Conservation (phyloP, 2,113 vertebrate genomes). For the Rhabdomys dilectus region DNA sequence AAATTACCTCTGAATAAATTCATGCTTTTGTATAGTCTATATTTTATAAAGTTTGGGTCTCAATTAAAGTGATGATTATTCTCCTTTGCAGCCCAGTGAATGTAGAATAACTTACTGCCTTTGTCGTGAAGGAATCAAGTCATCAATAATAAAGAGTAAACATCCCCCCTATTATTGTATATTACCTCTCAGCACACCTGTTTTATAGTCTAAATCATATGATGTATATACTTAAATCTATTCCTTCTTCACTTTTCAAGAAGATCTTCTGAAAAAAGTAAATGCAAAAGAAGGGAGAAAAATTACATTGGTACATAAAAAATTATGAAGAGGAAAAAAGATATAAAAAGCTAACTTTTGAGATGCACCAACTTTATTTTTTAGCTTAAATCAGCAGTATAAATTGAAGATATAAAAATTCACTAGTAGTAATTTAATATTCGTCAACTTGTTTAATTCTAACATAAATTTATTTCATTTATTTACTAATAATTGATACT, state of each 20-base stretch:
- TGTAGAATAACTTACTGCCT: neutral
- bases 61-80: neutral
- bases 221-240: slow-evolving; percentile 25
- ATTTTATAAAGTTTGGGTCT: neutral
- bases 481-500: slow-evolving; percentile 44
- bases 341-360: slow-evolving; percentile 38
- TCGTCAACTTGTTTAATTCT: neutral
- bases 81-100: neutral
- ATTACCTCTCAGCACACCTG: neutral
- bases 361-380: neutral
- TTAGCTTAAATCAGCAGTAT: neutral
- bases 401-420: slow-evolving; percentile 7
- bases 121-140: neutral
- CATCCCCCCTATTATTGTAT: neutral
- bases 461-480: neutral
- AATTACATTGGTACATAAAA: neutral
- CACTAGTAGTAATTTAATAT: slow-evolving; percentile 41
- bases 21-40: neutral
- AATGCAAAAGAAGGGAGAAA: neutral
- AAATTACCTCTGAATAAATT: slow-evolving; percentile 24
- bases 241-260: slow-evolving; percentile 30
- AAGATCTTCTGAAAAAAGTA: slow-evolving; percentile 39
- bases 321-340: neutral
- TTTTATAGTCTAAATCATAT: neutral
- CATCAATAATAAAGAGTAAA: neutral